phyloP scores from a whole-genome alignment of 37 sponge, comb jelly and placozoan species.

The Ephydatia muelleri region DNA sequence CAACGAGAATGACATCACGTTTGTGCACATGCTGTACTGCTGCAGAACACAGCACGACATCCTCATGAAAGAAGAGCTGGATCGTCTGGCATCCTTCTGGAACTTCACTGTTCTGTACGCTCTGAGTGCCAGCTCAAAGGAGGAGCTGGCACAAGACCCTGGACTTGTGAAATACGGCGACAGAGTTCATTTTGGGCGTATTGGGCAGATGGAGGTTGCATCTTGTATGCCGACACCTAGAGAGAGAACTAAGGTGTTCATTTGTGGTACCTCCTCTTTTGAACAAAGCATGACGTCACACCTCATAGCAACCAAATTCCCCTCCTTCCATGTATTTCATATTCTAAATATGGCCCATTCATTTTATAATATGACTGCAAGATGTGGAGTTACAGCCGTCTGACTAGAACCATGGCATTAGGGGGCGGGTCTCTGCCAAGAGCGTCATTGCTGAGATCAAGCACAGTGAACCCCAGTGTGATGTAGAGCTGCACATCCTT shows the following conservation, averaged over 20 bases:
- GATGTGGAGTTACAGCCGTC: background rate
- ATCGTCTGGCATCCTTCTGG: conserved; percentile 60
- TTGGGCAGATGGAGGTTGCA: conserved; percentile 28
- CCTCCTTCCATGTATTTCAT: conserved; percentile 32
- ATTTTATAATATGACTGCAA: background rate
- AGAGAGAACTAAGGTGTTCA: conserved; percentile 19
- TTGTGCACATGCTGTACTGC: conserved; percentile 59
- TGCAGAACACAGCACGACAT: conserved; percentile 71
- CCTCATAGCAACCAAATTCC: conserved; percentile 5
- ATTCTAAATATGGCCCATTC: conserved; percentile 14
- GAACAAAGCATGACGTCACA: conserved; percentile 73
- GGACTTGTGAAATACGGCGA: conserved; percentile 61
- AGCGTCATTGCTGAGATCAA: conserved; percentile 43
- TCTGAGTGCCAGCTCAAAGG: conserved; percentile 18
- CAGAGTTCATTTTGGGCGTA: conserved; percentile 38
- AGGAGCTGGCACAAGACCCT: conserved; percentile 1
- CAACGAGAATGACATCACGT: conserved; percentile 80
- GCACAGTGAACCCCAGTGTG: conserved; percentile 81
- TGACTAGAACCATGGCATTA: conserved; percentile 40
- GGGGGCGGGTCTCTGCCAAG: conserved; percentile 11
- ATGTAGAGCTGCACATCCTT: conserved; percentile 78
- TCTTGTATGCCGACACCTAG: conserved; percentile 4
- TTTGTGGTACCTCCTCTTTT: conserved; percentile 82
- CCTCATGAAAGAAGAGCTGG: conserved; percentile 60
- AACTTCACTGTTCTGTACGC: conserved; percentile 63